Evolutionary conservation across 2,113 vertebrate species (phyloP), one percentile per base, ranked within the genome.

Genomic region (Myrmecophaga tridactyla): DNA sequence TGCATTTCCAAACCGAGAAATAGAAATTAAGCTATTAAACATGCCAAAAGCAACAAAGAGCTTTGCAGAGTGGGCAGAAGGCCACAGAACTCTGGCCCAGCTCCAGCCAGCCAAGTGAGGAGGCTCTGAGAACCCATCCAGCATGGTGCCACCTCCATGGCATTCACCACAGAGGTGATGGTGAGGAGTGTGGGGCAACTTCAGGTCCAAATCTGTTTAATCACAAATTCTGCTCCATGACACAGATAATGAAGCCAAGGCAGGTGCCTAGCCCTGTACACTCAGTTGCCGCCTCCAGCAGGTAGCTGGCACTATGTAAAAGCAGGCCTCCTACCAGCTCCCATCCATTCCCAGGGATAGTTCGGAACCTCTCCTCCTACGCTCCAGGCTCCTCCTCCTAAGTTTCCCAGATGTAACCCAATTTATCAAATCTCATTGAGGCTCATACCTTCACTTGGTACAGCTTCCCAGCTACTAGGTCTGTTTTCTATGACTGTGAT

Each of bases 21-120:
- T 75, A 96, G 94, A 93, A 96, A 97, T 96, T 95, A 94, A 97
- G 94, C 92, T 81, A 88, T 97, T 96, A 93, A 83, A 85, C 90
- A 78, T 90, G 96, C 96, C 97, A 97, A 96, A 82, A 95, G 94
- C 90, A 96, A 96, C 95, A 88, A 88, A 83, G 94, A 72, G 95
- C 88, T 76, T 8, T 53, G 82, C 88, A 96, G 96, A 43, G 73
- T 62, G 96, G 89, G 92, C 97, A 96, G 97, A 94, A 94, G 85
- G 94, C 86, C 8, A 7, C 65, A 39, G 58, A 92, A 62, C 0
- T 0, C 77, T 36, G 27, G 92, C 94, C 36, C 43, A 86, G 89
- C 43, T 83, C 78, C 73, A 86, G 89, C 6, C 67, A 41, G 92
- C 34, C 6, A 36, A 87, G 69, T 0, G 18, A 41, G 36, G 53